Percentiles rank a stretch among this genome's conserved stretches.
Evolutionary conservation across 2,888 invertebrate genomes (phyloP).

Genomic region (Malachius bipustulatus): DNA sequence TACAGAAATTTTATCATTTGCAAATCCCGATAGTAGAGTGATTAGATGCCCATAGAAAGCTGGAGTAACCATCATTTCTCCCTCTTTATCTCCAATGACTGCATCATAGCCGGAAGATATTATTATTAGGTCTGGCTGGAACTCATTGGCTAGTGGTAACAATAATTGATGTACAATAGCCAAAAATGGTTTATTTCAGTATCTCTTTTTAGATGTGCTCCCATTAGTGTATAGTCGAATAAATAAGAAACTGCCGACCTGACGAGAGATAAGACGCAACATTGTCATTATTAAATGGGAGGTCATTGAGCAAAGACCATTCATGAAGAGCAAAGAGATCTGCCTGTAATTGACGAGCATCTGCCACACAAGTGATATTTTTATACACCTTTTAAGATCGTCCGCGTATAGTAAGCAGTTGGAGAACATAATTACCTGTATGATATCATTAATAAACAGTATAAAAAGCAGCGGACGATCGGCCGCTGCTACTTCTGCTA

Average conservation of each 20-base stretch:
- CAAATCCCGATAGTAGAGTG: conserved; percentile 58
- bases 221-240: no score
- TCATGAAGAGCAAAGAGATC: conserved; percentile 5
- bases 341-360: not conserved
- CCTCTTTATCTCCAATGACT: conserved; percentile 88
- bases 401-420: conserved; percentile 4
- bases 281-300: conserved; percentile 4
- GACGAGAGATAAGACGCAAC: conserved; percentile 1
- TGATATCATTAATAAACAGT: no score
- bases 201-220: no score
- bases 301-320: conserved; percentile 4
- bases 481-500: no score
- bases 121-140: conserved; percentile 63
- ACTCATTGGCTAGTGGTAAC: no score
- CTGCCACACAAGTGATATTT: not conserved
- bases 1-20: conserved; percentile 68
- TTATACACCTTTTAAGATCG: conserved; percentile 1
- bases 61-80: conserved; percentile 84
- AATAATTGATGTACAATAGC: no score
- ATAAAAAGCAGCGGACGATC: no score
- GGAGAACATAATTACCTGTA: conserved; percentile 2
- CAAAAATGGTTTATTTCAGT: no score
- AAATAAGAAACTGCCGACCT: no score
- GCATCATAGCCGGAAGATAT: conserved; percentile 77
- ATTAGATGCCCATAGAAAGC: conserved; percentile 75